Conservation (phyloP, 2,888 invertebrate genomes). For the Andrena camellia region DNA sequence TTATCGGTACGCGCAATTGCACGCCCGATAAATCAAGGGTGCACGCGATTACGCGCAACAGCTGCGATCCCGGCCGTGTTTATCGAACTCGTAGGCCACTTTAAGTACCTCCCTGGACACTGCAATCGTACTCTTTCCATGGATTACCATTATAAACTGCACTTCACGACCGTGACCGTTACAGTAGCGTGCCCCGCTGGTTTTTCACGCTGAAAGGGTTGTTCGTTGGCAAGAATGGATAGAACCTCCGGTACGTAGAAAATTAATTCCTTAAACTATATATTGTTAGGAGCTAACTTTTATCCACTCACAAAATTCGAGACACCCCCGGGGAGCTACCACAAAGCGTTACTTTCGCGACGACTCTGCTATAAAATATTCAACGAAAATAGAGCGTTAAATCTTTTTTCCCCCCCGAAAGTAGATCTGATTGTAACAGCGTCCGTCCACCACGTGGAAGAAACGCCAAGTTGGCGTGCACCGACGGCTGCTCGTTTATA, state of each 20-base stretch:
- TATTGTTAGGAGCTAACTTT: too few relatives aligned
- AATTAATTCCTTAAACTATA: too few relatives aligned
- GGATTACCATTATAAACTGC: background rate
- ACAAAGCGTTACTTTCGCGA: too few relatives aligned
- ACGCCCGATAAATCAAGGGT: constrained; percentile 4
- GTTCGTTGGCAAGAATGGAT: too few relatives aligned
- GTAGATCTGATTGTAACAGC: background rate
- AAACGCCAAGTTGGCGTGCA: constrained; percentile 21
- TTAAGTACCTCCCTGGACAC: background rate
- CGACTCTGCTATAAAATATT: too few relatives aligned
- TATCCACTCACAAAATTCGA: too few relatives aligned
- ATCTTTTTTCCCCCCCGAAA: too few relatives aligned
- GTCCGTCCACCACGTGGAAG: constrained; percentile 11
- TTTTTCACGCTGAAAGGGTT: too few relatives aligned
- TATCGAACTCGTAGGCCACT: background rate
- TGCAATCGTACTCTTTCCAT: constrained; percentile 1
- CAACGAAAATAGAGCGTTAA: too few relatives aligned
- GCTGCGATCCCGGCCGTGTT: constrained; percentile 16
- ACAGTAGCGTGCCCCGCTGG: background rate
- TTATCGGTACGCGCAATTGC: background rate
- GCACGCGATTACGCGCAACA: constrained; percentile 20
- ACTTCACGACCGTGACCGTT: background rate
- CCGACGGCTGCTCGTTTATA: constrained; percentile 47
- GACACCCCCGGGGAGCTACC: too few relatives aligned
- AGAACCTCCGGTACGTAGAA: too few relatives aligned